These are phyloP conservation scores for Stegodyphus dumicola DNA, from an alignment of 1,140 invertebrate species.

Conservation along the genomic window DNA sequence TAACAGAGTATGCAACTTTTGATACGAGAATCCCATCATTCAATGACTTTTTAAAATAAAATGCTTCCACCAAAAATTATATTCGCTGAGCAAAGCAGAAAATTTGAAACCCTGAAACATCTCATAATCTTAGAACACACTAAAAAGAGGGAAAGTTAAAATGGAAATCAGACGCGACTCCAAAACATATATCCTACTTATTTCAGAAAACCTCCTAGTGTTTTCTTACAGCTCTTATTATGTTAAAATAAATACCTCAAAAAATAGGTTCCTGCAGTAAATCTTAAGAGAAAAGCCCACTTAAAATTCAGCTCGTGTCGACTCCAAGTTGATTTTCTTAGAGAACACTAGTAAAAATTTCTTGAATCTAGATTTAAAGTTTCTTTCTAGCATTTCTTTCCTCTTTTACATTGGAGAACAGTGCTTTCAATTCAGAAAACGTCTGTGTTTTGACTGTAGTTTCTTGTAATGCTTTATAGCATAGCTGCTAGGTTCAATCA, in stretches of 20 bases:
- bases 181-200: neutral
- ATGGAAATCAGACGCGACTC: neutral
- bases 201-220: neutral
- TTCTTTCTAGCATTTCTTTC: neutral
- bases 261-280: neutral
- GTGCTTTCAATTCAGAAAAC: neutral
- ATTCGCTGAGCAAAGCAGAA: too few species aligned
- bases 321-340: conserved; percentile 1
- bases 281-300: neutral
- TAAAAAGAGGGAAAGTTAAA: too few species aligned
- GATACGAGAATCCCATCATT: too few species aligned
- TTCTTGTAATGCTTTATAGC: too few species aligned
- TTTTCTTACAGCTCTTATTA: conserved; percentile 1
- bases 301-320: conserved; percentile 12
- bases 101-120: too few species aligned
- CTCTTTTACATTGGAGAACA: neutral
- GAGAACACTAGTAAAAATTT: neutral
- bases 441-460: too few species aligned
- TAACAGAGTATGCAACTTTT: too few species aligned
- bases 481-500: too few species aligned
- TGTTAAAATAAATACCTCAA: conserved; percentile 8
- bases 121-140: too few species aligned
- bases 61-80: too few species aligned
- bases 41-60: too few species aligned
- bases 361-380: conserved; percentile 4